These are phyloP conservation scores for Ceratoteleas bidentatus DNA, from an alignment of 1,140 invertebrate genomes.

Conservation along the genomic window DNA sequence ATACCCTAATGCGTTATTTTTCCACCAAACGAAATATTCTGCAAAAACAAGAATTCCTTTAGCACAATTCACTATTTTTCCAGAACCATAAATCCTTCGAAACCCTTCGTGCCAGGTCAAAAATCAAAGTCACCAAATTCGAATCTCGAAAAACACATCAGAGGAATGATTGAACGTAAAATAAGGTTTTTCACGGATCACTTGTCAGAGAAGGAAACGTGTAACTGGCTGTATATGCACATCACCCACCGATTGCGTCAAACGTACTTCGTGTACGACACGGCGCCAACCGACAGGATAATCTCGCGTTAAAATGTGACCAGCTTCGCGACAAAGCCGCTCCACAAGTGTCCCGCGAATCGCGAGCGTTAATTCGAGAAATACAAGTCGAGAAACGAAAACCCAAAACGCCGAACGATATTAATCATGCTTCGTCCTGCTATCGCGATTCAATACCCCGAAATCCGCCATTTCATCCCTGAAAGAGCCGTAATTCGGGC, in stretches of 20 bases:
- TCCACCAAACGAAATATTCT: no score
- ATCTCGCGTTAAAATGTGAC: slow-evolving; percentile 60
- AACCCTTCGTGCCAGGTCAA: no score
- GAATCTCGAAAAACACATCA: no score
- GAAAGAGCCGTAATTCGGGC: no score
- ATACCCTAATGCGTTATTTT: no score
- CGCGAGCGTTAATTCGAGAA: slow-evolving; percentile 29
- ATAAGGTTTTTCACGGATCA: not conserved
- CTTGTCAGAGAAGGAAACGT: slow-evolving; percentile 14
- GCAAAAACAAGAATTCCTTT: no score
- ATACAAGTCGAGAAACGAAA: not conserved
- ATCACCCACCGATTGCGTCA: slow-evolving; percentile 28
- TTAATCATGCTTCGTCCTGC: no score
- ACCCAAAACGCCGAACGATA: not conserved
- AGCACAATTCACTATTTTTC: no score
- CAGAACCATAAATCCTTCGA: no score
- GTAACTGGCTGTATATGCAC: slow-evolving; percentile 38
- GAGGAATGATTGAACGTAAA: slow-evolving; percentile 8
- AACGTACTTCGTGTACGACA: slow-evolving; percentile 38
- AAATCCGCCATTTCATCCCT: no score
- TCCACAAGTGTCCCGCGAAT: slow-evolving; percentile 53
- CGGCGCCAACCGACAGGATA: slow-evolving; percentile 45
- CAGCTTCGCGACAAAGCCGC: slow-evolving; percentile 32
- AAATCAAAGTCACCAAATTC: no score
- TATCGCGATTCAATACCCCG: no score